These are phyloP conservation scores for Callocephalon fimbriatum DNA, from an alignment of 2,113 vertebrate species.

Conservation along the genomic window DNA sequence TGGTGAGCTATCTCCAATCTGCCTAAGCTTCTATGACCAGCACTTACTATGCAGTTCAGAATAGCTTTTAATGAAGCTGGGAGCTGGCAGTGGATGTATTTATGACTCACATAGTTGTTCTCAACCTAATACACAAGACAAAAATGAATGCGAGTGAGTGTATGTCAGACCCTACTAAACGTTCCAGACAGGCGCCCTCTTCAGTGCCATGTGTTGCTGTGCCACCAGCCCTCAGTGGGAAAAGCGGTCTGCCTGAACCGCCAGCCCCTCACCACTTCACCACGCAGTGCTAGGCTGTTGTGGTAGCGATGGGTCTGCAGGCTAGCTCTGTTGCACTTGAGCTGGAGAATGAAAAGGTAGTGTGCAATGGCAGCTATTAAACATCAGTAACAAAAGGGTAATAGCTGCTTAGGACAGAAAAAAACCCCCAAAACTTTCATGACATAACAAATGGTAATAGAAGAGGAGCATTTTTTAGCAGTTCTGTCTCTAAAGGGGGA, in stretches of 20 bases:
- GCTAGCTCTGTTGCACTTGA: neutral
- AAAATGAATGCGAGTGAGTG: neutral
- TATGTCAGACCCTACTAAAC: neutral
- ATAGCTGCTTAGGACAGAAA: neutral
- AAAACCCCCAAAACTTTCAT: neutral
- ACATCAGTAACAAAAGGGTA: neutral
- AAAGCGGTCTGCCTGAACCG: accelerated
- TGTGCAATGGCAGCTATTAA: neutral
- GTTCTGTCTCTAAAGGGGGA: neutral
- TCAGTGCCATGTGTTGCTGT: neutral
- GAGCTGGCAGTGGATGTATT: neutral
- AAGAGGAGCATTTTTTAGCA: neutral
- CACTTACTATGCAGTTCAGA: constrained; percentile 26
- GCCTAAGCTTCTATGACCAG: neutral
- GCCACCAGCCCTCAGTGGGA: neutral
- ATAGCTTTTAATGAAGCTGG: neutral
- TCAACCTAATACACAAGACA: neutral
- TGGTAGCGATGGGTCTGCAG: neutral
- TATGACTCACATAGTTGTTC: constrained; percentile 13
- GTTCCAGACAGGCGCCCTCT: neutral
- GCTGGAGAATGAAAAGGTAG: neutral
- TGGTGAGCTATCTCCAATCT: neutral
- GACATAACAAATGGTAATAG: neutral
- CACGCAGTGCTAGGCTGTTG: accelerated
- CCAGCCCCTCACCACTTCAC: accelerated